phyloP scores from a whole-genome alignment of 2,888 invertebrate genomes.

The Sepioteuthis lessoniana region DNA sequence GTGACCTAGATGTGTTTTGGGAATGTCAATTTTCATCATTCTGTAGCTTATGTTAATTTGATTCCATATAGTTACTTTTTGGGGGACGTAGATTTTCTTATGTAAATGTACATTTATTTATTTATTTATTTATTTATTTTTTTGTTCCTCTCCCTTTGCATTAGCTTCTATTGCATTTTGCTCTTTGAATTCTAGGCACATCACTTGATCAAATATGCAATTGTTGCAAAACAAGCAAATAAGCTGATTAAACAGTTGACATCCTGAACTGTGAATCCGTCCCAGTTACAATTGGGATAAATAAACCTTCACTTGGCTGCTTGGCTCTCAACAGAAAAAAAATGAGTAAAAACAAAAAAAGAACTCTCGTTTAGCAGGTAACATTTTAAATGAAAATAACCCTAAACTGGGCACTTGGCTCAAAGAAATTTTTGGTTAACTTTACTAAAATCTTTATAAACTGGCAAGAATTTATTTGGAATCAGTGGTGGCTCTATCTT shows the following conservation, averaged over 20 bases:
- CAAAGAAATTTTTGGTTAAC: not conserved
- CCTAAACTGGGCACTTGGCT: not conserved
- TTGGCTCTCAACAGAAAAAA: not conserved
- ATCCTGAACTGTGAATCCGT: not conserved
- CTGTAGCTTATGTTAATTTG: no score
- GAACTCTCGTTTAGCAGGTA: not conserved
- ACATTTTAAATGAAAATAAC: not conserved
- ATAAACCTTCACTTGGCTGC: not conserved
- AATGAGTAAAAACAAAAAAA: not conserved
- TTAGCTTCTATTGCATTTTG: no score
- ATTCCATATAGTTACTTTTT: no score
- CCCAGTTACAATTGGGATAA: not conserved
- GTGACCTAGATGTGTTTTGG: no score
- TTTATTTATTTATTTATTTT: no score
- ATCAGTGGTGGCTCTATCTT: not conserved
- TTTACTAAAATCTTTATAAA: conserved; percentile 1
- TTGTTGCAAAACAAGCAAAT: no score
- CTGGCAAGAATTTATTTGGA: not conserved
- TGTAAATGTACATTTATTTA: no score
- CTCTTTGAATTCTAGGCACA: no score
- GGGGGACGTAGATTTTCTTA: no score
- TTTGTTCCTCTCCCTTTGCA: no score
- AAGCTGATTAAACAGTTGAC: not conserved
- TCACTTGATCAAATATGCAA: no score
- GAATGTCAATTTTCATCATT: no score